Percentiles rank a stretch among this genome's conserved stretches.
Evolutionary conservation across 2,888 invertebrate species (phyloP).

Genomic region (Zhuqinia jingwanae): DNA sequence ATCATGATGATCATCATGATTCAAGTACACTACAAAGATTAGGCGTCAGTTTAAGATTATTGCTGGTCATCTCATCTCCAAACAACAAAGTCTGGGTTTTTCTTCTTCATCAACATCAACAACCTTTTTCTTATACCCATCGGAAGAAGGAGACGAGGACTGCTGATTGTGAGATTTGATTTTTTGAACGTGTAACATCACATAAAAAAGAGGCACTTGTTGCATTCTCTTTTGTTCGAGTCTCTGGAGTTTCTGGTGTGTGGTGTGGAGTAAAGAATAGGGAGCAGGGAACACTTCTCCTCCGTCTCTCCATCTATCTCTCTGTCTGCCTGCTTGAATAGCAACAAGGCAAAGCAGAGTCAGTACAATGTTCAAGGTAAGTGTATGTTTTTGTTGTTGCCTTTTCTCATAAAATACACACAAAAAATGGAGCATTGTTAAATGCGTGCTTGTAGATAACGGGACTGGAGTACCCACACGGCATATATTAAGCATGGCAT

Average conservation of each 20-base stretch:
- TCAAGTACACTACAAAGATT: conserved; percentile 17
- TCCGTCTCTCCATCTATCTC: too few relatives aligned
- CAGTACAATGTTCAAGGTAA: conserved; percentile 52
- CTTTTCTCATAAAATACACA: neutral
- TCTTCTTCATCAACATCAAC: neutral
- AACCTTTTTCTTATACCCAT: too few relatives aligned
- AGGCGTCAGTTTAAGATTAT: conserved; percentile 30
- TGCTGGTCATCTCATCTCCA: conserved; percentile 14
- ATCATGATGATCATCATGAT: neutral
- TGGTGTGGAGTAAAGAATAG: conserved; percentile 3
- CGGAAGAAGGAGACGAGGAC: too few relatives aligned
- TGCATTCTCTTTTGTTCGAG: conserved; percentile 11
- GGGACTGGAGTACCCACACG: conserved; percentile 42
- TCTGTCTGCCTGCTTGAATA: too few relatives aligned
- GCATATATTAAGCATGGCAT: too few relatives aligned
- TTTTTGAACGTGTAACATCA: too few relatives aligned
- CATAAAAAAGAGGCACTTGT: conserved; percentile 21
- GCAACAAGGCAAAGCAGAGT: too few relatives aligned
- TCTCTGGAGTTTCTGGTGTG: conserved; percentile 18
- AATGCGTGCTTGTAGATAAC: conserved; percentile 22
- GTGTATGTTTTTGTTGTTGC: neutral
- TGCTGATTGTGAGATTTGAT: too few relatives aligned
- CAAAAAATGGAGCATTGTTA: neutral
- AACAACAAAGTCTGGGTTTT: neutral
- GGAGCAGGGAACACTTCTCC: too few relatives aligned